Percentiles rank a stretch among this genome's conserved stretches.
phyloP scores from a whole-genome alignment of 2,888 invertebrate genomes.

The Aporophyla nigra region DNA sequence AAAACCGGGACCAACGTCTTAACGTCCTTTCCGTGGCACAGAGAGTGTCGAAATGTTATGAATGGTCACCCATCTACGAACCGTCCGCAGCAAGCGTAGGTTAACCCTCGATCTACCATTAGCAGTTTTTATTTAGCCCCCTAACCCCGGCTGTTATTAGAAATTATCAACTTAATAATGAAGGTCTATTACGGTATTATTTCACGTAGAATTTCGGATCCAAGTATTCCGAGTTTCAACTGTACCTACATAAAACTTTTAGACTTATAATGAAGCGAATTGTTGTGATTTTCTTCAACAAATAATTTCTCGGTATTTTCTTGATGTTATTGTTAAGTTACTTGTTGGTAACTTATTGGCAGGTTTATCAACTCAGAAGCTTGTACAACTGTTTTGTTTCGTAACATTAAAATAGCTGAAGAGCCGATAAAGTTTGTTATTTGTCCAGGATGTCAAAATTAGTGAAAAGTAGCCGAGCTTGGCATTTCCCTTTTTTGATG shows the following conservation, averaged over 20 bases:
- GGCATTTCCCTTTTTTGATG: neutral
- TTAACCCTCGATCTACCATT: neutral
- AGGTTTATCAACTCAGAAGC: neutral
- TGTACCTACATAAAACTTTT: neutral
- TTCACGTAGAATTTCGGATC: neutral
- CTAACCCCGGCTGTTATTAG: neutral
- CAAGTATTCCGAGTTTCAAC: neutral
- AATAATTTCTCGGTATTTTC: conserved; percentile 7
- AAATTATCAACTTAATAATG: neutral
- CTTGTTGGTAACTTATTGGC: neutral
- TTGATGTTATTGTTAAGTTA: neutral
- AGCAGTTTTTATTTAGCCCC: too few species aligned
- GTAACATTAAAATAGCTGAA: neutral
- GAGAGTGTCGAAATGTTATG: too few species aligned
- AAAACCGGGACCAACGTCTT: neutral
- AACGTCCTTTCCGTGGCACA: neutral
- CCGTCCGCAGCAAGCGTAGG: neutral
- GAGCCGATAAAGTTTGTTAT: neutral
- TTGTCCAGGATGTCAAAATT: neutral
- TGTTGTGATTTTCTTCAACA: conserved; percentile 6
- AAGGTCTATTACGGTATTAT: neutral
- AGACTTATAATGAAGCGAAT: neutral
- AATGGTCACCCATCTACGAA: neutral
- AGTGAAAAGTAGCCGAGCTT: neutral
- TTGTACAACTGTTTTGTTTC: neutral